These are phyloP conservation scores for Prorops nasuta DNA, from an alignment of 1,140 invertebrate species.

Conservation along the genomic window DNA sequence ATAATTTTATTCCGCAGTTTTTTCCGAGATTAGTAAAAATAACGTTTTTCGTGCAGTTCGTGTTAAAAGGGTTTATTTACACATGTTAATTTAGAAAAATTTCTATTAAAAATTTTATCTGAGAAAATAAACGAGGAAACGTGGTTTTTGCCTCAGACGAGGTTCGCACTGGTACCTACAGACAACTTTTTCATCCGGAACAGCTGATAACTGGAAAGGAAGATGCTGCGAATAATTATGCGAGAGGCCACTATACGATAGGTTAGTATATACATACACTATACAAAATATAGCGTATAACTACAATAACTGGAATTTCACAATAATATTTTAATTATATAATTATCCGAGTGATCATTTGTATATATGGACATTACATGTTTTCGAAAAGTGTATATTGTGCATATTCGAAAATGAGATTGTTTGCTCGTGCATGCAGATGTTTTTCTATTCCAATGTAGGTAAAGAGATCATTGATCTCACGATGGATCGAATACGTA, in stretches of 20 bases:
- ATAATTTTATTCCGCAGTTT: not conserved
- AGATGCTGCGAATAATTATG: conserved; percentile 63
- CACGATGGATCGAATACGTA: conserved; percentile 44
- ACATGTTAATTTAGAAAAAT: not conserved
- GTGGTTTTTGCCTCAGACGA: conserved; percentile 53
- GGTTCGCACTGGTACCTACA: conserved; percentile 66
- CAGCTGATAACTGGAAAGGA: conserved; percentile 71
- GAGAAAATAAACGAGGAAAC: too few relatives aligned
- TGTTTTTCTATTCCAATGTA: conserved; percentile 64
- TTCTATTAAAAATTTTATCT: not conserved
- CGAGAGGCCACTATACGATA: conserved; percentile 67
- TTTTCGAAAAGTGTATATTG: conserved; percentile 38
- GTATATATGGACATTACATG: conserved; percentile 59
- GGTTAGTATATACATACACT: conserved; percentile 9
- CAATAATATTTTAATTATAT: conserved; percentile 58
- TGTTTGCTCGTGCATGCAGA: conserved; percentile 58
- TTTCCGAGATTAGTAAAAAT: not conserved
- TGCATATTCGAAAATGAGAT: not conserved
- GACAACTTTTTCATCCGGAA: conserved; percentile 65
- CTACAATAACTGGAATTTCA: conserved; percentile 17
- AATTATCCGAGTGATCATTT: conserved; percentile 63
- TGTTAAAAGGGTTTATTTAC: not conserved
- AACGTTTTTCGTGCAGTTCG: not conserved
- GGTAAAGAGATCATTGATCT: conserved; percentile 60
- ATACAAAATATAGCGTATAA: conserved; percentile 62